Conservation (phyloP, 2,113 vertebrate species). For the Athene noctua region DNA sequence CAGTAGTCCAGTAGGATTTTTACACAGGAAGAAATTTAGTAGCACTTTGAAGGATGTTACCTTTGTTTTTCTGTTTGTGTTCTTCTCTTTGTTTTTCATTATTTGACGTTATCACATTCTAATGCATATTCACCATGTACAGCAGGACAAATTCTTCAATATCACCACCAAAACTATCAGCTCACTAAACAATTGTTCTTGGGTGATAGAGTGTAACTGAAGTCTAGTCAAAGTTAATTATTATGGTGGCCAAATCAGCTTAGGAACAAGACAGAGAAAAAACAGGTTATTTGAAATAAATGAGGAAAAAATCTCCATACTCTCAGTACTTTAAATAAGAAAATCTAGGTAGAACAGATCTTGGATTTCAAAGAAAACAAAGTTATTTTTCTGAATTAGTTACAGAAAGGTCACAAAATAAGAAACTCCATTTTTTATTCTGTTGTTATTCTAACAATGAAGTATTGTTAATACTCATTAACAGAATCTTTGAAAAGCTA, state of each 20-base stretch:
- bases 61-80: not conserved
- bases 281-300: not conserved
- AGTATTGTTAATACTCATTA: not conserved
- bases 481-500: not conserved
- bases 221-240: not conserved
- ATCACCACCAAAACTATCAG: not conserved
- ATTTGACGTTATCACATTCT: not conserved
- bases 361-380: not conserved
- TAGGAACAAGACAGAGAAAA: not conserved
- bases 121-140: not conserved
- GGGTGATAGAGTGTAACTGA: not conserved
- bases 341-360: not conserved
- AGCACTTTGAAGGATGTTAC: not conserved
- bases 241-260: not conserved
- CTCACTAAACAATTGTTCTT: not conserved
- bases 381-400: not conserved
- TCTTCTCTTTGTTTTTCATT: not conserved
- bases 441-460: not conserved
- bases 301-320: accelerated
- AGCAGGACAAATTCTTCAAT: not conserved
- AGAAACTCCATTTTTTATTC: not conserved
- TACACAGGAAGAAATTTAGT: not conserved
- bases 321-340: not conserved
- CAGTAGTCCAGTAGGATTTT: not conserved
- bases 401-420: not conserved